A percentile compares a stretch with the other conserved stretches of the same genome.
Conservation (phyloP, 2,113 vertebrate species). For the Malurus alboscapulatus region DNA sequence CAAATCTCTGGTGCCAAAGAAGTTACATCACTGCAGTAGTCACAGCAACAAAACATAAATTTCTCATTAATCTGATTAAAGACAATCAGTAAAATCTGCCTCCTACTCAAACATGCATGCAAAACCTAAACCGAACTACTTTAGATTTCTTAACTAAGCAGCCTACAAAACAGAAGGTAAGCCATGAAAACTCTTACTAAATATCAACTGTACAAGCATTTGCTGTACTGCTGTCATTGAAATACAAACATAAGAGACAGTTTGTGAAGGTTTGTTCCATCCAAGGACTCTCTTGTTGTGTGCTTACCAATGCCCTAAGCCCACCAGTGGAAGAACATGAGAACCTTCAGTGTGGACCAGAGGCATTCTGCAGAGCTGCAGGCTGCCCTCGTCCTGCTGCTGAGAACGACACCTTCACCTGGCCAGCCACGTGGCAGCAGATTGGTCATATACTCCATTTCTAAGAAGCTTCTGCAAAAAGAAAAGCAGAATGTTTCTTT, state of each 20-base stretch:
- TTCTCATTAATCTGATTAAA: slow-evolving; percentile 7
- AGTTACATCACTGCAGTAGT: not conserved
- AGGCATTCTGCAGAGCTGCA: not conserved
- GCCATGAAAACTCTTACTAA: not conserved
- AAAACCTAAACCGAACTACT: not conserved
- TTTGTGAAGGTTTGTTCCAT: not conserved
- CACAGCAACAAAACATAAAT: slow-evolving; percentile 24
- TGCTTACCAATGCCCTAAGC: not conserved
- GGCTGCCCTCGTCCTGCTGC: not conserved
- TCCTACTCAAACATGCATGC: slow-evolving; percentile 1
- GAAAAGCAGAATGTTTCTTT: not conserved
- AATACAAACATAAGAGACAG: not conserved
- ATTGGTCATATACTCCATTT: not conserved
- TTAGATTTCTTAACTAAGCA: not conserved
- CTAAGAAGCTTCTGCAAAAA: not conserved
- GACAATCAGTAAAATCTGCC: slow-evolving; percentile 11
- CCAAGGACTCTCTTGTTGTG: not conserved
- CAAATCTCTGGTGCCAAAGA: not conserved
- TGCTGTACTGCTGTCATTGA: not conserved
- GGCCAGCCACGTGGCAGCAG: not conserved
- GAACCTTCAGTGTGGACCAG: not conserved
- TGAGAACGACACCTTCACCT: rapidly evolving
- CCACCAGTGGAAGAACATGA: not conserved
- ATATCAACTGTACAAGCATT: not conserved
- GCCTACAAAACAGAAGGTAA: slow-evolving; percentile 29